Evolutionary conservation across 2,888 invertebrate genomes (phyloP), one percentile per base, ranked within the genome.

Genomic region (Nebria brevicollis): DNA sequence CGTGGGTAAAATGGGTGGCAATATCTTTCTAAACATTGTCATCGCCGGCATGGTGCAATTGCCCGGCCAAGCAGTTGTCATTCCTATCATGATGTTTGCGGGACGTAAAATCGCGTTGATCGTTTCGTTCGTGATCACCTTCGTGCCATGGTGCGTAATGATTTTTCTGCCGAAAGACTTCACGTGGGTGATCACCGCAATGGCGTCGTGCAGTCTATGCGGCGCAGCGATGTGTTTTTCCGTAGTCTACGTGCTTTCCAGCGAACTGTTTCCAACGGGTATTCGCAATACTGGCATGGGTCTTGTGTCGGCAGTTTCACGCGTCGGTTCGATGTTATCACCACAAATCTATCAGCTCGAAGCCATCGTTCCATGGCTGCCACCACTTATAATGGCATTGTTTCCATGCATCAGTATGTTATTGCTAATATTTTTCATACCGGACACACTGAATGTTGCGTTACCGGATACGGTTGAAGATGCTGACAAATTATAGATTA

Each of bases 261-360:
- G 96, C 0, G 97, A 97, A 89, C 88, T 97, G n/a, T 97, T 96
- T 87, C 97, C 97, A 0, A 97, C 97, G 0, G 94, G 96, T 1
- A 94, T 97, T 0, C 91, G 97, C 41, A 97, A 97, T 86, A 94
- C 95, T 66, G 97, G 96, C 0, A 93, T 97, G 80, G 97, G 97
- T 0, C 90, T 95, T 2, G 94, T 96, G 41, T 97, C 97, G 0
- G 95, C 96, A 90, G 93, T 94, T 82, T 97, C 97, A 0, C 92
- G 97, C 85, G 89, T 97, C 81, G 97, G 97, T 6, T 96, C 96
- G 0, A 95, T 97, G 91, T 85, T 94, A 2, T 96, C 97, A 0
- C 97, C 97, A 0, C 95, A 95, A 85, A 92, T 97, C 1, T 93
- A 94, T 0, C n/a, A 90, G 89, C 26, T 87, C 89, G 64, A 89